Evolutionary conservation across 2,888 invertebrate genomes (phyloP), one percentile per base, ranked within the genome.

Genomic region (Melanostoma scalare): DNA sequence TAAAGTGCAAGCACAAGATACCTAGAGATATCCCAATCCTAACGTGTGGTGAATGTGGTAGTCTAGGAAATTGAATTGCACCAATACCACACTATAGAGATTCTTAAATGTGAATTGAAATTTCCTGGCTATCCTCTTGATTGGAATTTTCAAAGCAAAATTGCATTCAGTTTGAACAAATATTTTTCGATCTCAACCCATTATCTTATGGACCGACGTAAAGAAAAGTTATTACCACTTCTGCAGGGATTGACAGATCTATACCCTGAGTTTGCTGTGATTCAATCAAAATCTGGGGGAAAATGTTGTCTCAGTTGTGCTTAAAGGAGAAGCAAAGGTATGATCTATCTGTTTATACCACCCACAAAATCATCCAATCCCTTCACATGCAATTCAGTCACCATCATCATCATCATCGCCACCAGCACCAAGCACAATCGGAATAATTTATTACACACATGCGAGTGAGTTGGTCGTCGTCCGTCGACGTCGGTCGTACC

Each of bases 401-500:
- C 61, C 65, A 55, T 40, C 73, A 73, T 40, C 52, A 67, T 42
- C 42, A 33, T 6, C 71, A 58, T 42, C 44, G 46, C 50, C 71
- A 48, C 31, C 33, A 20, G 6, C 20, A 36, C 58, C 68, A 36
- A 55, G 20, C 69, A 75, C 79, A 84, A 79, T 84, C 79, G 71
- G 74, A 79, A 79, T 84, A 84, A 84, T 84, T 84, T 84, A 84
- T 84, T 84, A 75, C 79, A 79, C 75, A 84, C 79, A 79, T 79
- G 84, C 84, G 74, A 74, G 71, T 84, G 65, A 71, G 84, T 71
- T 55, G 79, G 53, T 75, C 60, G 67, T 67, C 42, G 20, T 20
- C 20, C 20, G 20, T 20, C 20, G 20, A 20, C 20, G 20, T 20
- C 20, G 20, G 20, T 20, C 33, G 67, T 53, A 31, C 20, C 30